phyloP scores from a whole-genome alignment of 2,888 invertebrate species.

The Lampropteryx suffumata region DNA sequence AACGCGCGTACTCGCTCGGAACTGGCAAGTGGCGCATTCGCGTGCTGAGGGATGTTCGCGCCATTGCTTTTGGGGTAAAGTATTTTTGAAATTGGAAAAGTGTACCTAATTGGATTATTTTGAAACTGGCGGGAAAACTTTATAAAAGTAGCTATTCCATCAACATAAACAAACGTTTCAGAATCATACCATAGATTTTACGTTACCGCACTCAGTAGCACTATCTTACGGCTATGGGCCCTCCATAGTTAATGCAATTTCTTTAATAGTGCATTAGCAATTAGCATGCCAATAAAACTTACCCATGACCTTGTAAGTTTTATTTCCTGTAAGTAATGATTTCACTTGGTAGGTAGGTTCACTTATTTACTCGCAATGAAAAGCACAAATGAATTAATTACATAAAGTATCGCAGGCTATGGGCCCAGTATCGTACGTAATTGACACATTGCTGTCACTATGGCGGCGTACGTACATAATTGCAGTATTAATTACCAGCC shows the following conservation, averaged over 20 bases:
- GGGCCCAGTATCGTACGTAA: slow-evolving; percentile 5
- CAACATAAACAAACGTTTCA: too few species aligned
- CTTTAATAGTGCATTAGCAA: too few species aligned
- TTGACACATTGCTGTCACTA: slow-evolving; percentile 14
- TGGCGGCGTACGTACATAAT: slow-evolving; percentile 11
- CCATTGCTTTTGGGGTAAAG: slow-evolving; percentile 9
- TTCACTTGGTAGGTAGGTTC: too few species aligned
- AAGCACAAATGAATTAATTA: slow-evolving; percentile 1
- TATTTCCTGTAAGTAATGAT: too few species aligned
- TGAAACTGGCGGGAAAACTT: not conserved
- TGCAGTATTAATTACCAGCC: slow-evolving; percentile 18
- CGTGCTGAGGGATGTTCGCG: slow-evolving; percentile 18
- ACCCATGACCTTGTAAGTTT: too few species aligned
- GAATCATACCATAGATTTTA: too few species aligned
- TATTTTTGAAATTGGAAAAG: slow-evolving; percentile 18
- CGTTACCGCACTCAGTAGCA: too few species aligned
- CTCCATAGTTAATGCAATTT: too few species aligned
- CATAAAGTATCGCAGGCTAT: not conserved
- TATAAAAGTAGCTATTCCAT: not conserved
- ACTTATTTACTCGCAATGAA: too few species aligned
- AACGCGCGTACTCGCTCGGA: slow-evolving; percentile 12
- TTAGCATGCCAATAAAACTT: too few species aligned
- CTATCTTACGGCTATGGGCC: too few species aligned
- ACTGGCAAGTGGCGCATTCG: slow-evolving; percentile 10
- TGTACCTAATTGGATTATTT: not conserved